phyloP scores from a whole-genome alignment of 2,113 vertebrate genomes.

The Vicugna pacos region DNA sequence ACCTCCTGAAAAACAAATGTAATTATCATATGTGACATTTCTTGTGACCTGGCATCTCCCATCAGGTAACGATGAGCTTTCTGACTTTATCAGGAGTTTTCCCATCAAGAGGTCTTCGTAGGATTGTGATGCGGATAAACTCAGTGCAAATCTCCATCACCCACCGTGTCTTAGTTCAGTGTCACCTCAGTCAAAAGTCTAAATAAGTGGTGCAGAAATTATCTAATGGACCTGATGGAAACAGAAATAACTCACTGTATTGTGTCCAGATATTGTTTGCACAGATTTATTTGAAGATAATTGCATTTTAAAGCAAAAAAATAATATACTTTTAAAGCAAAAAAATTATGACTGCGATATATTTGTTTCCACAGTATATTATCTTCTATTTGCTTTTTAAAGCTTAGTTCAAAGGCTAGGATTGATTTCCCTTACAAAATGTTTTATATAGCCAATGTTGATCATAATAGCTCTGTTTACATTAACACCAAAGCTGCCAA shows the following conservation, averaged over 20 bases:
- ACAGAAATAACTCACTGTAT: conserved; percentile 3
- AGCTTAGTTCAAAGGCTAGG: neutral
- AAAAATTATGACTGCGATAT: conserved; percentile 4
- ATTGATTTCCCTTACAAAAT: neutral
- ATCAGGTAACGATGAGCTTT: neutral
- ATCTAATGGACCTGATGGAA: neutral
- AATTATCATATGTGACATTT: neutral
- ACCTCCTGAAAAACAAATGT: conserved; percentile 26
- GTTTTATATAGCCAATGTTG: neutral
- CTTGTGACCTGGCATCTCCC: neutral
- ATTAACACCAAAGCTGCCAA: neutral
- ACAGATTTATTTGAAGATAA: conserved; percentile 37
- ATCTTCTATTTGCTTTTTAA: neutral
- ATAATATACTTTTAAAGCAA: neutral
- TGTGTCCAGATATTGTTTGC: neutral
- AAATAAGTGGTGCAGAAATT: neutral
- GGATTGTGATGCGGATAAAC: neutral
- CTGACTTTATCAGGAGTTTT: neutral
- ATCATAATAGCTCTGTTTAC: neutral
- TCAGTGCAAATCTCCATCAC: neutral
- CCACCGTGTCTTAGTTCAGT: neutral
- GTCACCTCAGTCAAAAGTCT: neutral
- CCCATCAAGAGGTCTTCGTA: neutral
- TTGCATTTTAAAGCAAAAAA: conserved; percentile 18
- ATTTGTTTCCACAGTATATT: neutral